These are phyloP conservation scores for Falcaria lacertinaria DNA, from an alignment of 2,888 invertebrate genomes.

Conservation along the genomic window DNA sequence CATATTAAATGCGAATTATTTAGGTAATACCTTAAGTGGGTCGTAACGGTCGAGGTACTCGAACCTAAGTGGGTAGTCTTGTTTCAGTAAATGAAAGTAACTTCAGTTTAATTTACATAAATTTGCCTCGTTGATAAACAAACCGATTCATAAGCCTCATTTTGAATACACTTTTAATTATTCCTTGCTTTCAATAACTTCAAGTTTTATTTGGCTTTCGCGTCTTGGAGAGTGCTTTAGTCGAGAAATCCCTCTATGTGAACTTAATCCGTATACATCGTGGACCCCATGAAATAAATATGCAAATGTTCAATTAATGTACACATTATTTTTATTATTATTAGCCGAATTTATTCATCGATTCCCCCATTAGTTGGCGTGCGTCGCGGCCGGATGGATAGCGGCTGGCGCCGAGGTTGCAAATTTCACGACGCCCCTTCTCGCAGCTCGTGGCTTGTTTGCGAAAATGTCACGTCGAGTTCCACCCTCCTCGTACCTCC, in stretches of 20 bases:
- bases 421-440: constrained; percentile 47
- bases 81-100: constrained; percentile 13
- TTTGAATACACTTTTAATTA: no score
- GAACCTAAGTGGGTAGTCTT: constrained; percentile 6
- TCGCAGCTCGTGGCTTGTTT: constrained; percentile 54
- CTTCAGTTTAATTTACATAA: constrained; percentile 11
- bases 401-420: constrained; percentile 47
- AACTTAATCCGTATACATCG: constrained; percentile 4
- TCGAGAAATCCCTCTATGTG: no score
- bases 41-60: not conserved
- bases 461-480: constrained; percentile 66
- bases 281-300: constrained; percentile 9
- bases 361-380: constrained; percentile 43
- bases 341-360: constrained; percentile 52
- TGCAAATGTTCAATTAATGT: constrained; percentile 18
- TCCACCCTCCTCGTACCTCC: constrained; percentile 23
- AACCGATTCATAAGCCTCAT: not conserved
- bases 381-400: constrained; percentile 33
- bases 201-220: no score
- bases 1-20: no score
- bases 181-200: no score
- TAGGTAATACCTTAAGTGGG: not conserved
- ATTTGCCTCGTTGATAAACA: not conserved
- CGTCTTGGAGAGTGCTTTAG: no score
- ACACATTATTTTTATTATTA: constrained; percentile 30